Percentiles rank a stretch among this genome's conserved stretches.
Conservation (phyloP, 1,140 invertebrate species). For the Samia ricini region DNA sequence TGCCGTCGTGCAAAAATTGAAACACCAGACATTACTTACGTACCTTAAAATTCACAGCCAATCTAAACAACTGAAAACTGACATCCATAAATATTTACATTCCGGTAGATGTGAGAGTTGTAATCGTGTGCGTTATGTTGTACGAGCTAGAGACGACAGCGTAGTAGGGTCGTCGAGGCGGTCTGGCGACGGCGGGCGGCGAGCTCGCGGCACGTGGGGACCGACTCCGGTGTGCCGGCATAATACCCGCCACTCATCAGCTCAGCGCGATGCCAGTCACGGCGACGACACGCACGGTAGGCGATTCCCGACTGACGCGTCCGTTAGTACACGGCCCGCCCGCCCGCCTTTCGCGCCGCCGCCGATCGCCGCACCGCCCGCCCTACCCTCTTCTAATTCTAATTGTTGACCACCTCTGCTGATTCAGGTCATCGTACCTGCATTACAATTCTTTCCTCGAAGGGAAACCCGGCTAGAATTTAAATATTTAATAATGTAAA, state of each 20-base stretch:
- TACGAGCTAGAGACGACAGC: conserved; percentile 38
- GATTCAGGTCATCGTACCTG: conserved; percentile 65
- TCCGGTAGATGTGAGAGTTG: conserved; percentile 60
- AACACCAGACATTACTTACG: conserved; percentile 64
- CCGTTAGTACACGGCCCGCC: conserved; percentile 20
- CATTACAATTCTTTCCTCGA: conserved; percentile 48
- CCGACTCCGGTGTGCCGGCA: conserved; percentile 60
- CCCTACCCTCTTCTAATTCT: conserved; percentile 60
- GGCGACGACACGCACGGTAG: conserved; percentile 28
- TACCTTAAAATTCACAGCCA: conserved; percentile 76
- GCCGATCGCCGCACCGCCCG: conserved; percentile 30
- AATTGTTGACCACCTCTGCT: conserved; percentile 64
- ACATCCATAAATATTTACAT: conserved; percentile 77
- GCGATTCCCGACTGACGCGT: conserved; percentile 42
- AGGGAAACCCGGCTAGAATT: conserved; percentile 43
- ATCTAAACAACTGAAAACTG: conserved; percentile 77
- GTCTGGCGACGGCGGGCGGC: conserved; percentile 31
- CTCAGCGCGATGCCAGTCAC: conserved; percentile 34
- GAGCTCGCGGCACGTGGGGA: conserved; percentile 53
- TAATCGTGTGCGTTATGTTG: conserved; percentile 58
- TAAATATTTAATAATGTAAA: conserved; percentile 54
- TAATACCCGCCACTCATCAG: conserved; percentile 44
- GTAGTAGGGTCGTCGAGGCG: conserved; percentile 34
- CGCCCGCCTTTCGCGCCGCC: conserved; percentile 32
- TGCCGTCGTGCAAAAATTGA: conserved; percentile 57